Conservation (phyloP, 2,888 invertebrate species). For the Drosophila meridionalis region DNA sequence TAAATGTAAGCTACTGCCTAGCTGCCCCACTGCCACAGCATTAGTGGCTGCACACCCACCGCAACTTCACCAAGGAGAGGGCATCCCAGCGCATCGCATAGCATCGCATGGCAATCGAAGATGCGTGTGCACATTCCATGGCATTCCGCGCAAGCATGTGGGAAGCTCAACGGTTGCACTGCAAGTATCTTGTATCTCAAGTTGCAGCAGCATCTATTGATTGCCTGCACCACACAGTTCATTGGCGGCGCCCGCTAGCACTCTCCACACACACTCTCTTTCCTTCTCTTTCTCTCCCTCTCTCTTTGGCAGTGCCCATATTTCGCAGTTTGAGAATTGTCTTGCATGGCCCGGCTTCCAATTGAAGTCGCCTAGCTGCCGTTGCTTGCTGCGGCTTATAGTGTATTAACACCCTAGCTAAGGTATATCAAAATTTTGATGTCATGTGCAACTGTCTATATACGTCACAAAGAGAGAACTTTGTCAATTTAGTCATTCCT, state of each 20-base stretch:
- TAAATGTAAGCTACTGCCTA: conserved; percentile 74
- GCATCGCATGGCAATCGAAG: conserved; percentile 68
- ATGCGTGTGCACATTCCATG: conserved; percentile 80
- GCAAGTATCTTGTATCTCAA: conserved; percentile 75
- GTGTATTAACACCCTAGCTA: conserved; percentile 33
- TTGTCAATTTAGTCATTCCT: too few species aligned
- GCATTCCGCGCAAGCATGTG: conserved; percentile 70
- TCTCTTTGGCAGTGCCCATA: conserved; percentile 25
- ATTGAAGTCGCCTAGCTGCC: conserved; percentile 50
- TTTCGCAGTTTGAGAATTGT: conserved; percentile 41
- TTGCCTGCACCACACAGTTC: conserved; percentile 71
- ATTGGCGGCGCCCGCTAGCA: conserved; percentile 52
- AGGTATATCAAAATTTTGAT: neutral
- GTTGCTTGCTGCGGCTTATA: conserved; percentile 29
- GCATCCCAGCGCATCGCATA: neutral
- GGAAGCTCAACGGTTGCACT: conserved; percentile 71
- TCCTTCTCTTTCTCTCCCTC: neutral
- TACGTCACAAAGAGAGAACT: too few species aligned
- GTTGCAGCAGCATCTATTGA: conserved; percentile 74
- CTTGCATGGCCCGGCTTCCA: conserved; percentile 30
- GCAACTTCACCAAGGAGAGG: conserved; percentile 15
- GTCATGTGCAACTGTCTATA: neutral
- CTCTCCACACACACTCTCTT: neutral
- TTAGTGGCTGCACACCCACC: conserved; percentile 34
- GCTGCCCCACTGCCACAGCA: conserved; percentile 4